These are phyloP conservation scores for Caenorhabditis angaria DNA, from an alignment of 2,888 invertebrate species.

Conservation along the genomic window DNA sequence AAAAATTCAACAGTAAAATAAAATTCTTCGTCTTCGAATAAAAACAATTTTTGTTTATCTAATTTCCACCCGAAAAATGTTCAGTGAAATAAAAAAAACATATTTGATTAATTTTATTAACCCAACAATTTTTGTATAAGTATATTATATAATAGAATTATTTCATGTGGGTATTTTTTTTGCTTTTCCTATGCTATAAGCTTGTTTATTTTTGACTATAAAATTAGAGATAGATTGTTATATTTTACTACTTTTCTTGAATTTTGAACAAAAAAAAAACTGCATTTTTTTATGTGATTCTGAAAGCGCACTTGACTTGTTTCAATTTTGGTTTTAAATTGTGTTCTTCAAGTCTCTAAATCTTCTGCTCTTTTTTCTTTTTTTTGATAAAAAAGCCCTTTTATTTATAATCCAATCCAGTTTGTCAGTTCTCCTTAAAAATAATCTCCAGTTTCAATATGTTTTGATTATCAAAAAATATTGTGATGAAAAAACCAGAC, in stretches of 20 bases:
- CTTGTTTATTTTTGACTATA: background rate
- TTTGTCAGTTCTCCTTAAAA: too few relatives aligned
- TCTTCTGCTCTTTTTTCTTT: background rate
- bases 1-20: too few relatives aligned
- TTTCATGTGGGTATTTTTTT: conserved; percentile 1
- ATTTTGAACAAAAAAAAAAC: background rate
- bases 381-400: background rate
- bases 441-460: too few relatives aligned
- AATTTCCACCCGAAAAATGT: background rate
- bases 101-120: background rate
- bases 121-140: background rate
- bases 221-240: background rate
- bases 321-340: too few relatives aligned
- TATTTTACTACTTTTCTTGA: too few relatives aligned
- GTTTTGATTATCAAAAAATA: background rate
- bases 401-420: too few relatives aligned
- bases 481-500: background rate
- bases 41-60: background rate
- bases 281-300: too few relatives aligned
- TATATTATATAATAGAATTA: background rate
- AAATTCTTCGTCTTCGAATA: too few relatives aligned
- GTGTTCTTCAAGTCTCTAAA: too few relatives aligned
- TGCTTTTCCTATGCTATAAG: background rate
- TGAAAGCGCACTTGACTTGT: too few relatives aligned
- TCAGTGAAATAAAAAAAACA: background rate